These are phyloP conservation scores for Eueides isabella DNA, from an alignment of 1,140 invertebrate species.

Conservation along the genomic window DNA sequence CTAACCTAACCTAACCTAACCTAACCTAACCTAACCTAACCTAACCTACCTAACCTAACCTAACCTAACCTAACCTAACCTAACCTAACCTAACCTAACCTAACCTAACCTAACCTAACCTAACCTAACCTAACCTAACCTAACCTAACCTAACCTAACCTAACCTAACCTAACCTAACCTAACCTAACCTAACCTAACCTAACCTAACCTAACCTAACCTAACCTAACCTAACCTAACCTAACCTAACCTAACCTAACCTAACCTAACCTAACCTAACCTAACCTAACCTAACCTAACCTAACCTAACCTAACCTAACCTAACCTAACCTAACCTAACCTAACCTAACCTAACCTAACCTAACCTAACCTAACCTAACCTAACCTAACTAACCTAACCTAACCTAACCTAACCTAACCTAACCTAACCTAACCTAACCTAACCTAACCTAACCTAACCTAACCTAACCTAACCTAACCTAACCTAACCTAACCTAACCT, in stretches of 20 bases:
- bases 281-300: conserved; percentile 5
- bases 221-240: conserved; percentile 5
- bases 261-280: conserved; percentile 2
- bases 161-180: conserved; percentile 7
- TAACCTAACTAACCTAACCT: conserved; percentile 24
- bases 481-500: conserved; percentile 30
- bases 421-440: conserved; percentile 65
- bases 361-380: conserved; percentile 7
- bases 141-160: conserved; percentile 5
- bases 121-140: conserved; percentile 7
- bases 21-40: conserved; percentile 6
- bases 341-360: conserved; percentile 7
- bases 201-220: conserved; percentile 5
- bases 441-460: conserved; percentile 61
- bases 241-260: conserved; percentile 4
- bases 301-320: conserved; percentile 7
- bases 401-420: conserved; percentile 62
- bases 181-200: conserved; percentile 7
- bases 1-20: conserved; percentile 4
- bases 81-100: conserved; percentile 7
- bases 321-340: conserved; percentile 7
- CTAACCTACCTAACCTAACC: too few relatives aligned
- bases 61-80: neutral
- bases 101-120: conserved; percentile 7
- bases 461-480: conserved; percentile 50